Percentiles rank a stretch among this genome's conserved stretches.
Conservation (phyloP, 2,797 vertebrate genomes). For the Pangasius larnaudii region DNA sequence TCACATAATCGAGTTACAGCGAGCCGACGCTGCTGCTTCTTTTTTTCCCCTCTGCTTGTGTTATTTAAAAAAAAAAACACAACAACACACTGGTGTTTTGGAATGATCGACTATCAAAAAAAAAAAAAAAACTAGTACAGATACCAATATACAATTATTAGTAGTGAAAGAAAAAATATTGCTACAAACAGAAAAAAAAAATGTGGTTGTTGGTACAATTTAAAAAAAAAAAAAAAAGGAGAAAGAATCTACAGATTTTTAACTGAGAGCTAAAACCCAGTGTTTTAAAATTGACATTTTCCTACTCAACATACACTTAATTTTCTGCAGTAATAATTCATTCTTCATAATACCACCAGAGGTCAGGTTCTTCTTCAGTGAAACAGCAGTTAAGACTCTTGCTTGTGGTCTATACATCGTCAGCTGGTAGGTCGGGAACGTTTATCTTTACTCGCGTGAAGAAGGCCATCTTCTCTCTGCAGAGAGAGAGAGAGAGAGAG, state of each 20-base stretch:
- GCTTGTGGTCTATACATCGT: slow-evolving; percentile 90
- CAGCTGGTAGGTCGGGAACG: slow-evolving; percentile 88
- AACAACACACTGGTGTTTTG: slow-evolving; percentile 51
- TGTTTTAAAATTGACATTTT: slow-evolving; percentile 57
- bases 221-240: slow-evolving; percentile 57
- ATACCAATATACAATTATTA: slow-evolving; percentile 68
- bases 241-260: slow-evolving; percentile 67
- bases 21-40: not conserved
- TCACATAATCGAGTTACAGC: slow-evolving; percentile 56
- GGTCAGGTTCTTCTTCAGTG: slow-evolving; percentile 62
- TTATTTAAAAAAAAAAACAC: slow-evolving; percentile 44
- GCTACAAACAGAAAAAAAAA: slow-evolving; percentile 42
- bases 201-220: slow-evolving; percentile 58
- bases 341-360: slow-evolving; percentile 75
- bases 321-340: slow-evolving; percentile 40
- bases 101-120: slow-evolving; percentile 65
- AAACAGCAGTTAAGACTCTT: slow-evolving; percentile 69
- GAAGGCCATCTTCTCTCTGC: slow-evolving; percentile 98
- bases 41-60: not conserved
- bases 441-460: slow-evolving; percentile 91
- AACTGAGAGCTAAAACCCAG: slow-evolving; percentile 67
- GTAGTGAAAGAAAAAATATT: slow-evolving; percentile 73
- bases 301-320: slow-evolving; percentile 54
- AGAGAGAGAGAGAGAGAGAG: slow-evolving; percentile 40
- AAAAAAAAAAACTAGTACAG: slow-evolving; percentile 57